Conservation (phyloP, 1,140 invertebrate genomes). For the Caenorhabditis tropicalis region DNA sequence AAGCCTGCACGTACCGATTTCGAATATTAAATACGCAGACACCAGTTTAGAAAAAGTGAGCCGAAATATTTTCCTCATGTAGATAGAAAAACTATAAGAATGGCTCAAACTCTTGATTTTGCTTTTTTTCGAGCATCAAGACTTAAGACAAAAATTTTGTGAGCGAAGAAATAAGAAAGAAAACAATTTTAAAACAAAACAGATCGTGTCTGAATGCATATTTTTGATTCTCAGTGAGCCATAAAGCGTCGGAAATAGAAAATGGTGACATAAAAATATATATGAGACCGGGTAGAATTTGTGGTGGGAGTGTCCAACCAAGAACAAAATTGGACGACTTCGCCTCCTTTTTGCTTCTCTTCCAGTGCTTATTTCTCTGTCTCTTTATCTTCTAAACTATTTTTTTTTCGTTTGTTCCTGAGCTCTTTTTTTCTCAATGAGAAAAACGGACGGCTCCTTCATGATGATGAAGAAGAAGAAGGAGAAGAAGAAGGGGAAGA, state of each 20-base stretch:
- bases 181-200: background rate
- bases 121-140: too few species aligned
- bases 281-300: conserved; percentile 23
- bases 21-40: too few species aligned
- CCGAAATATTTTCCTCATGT: too few species aligned
- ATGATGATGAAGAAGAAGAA: conserved; percentile 2
- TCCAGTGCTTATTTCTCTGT: conserved; percentile 22
- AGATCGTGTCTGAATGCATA: background rate
- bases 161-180: background rate
- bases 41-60: too few species aligned
- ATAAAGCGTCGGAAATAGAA: conserved; percentile 14
- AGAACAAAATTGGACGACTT: conserved; percentile 43
- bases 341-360: background rate
- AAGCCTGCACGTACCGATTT: too few species aligned
- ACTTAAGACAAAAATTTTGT: too few species aligned
- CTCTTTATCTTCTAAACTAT: background rate
- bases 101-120: too few species aligned
- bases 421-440: background rate
- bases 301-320: background rate
- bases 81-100: too few species aligned
- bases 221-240: background rate
- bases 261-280: background rate
- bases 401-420: background rate
- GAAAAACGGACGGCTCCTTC: conserved; percentile 36
- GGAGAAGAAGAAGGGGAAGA: too few species aligned